These are phyloP conservation scores for Poicephalus gulielmi DNA, from an alignment of 2,113 vertebrate species.

Conservation along the genomic window DNA sequence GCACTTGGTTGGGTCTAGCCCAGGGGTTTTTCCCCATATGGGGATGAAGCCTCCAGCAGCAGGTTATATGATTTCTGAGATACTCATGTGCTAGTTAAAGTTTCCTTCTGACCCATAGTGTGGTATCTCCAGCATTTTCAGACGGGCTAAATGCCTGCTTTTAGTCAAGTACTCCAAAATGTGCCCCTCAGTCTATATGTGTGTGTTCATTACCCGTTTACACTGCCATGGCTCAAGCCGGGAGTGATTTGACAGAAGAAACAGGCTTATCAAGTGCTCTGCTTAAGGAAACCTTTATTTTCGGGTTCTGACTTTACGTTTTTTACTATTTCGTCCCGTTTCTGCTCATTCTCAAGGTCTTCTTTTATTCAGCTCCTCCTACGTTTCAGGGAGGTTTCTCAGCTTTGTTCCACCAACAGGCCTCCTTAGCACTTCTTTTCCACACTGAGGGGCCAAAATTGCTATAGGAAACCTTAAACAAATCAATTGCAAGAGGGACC, in stretches of 20 bases:
- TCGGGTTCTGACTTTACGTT: neutral
- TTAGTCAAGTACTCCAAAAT: neutral
- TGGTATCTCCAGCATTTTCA: neutral
- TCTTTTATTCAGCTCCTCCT: neutral
- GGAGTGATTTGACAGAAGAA: neutral
- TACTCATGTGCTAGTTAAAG: rapidly evolving
- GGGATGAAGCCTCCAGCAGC: neutral
- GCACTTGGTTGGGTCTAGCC: neutral
- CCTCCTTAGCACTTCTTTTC: neutral
- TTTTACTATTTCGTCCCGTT: neutral
- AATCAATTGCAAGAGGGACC: neutral
- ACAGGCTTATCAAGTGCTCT: neutral
- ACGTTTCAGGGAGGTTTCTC: neutral
- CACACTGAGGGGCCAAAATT: neutral
- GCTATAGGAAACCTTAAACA: neutral
- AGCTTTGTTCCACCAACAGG: neutral
- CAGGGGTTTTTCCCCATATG: neutral
- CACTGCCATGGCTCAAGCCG: neutral
- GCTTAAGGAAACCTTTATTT: neutral
- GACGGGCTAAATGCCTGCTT: neutral
- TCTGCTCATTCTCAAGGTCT: neutral
- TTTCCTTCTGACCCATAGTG: neutral
- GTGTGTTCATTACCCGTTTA: neutral
- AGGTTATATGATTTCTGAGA: neutral
- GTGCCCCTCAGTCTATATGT: rapidly evolving